Base-by-base conservation (phyloP, 2,888 invertebrate genomes). In the Gymnosoma rotundatum region DNA sequence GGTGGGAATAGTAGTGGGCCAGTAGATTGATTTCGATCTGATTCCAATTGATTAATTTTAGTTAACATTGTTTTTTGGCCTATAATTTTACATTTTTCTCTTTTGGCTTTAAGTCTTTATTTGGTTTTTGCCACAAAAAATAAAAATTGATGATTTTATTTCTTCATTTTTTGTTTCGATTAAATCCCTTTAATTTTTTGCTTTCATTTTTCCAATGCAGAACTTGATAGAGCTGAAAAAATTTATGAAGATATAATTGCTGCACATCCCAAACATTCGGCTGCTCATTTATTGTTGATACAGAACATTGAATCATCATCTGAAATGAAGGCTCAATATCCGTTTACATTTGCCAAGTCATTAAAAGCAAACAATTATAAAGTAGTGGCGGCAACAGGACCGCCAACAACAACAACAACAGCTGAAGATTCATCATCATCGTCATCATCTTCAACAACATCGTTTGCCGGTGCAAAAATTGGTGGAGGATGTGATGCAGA, bases 211-310 rank as follows among this genome's bases (percentile, higher is more conserved):
- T 72, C 89, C 93, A 88, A 93, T 78, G 6, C 66, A 94, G 95
- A 95, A 87, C 93, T 94, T 0, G 95, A 95, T 72, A 94, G 94
- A 86, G 93, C 95, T 52, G 94, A 94, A 84, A 94, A 94, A 72
- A 92, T 97, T 75, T 98, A 96, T 91, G 95, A 95, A 83, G 96
- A 97, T 88, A 90, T 97, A 83, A 90, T 94, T 86, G 93, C 94
- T 64, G 94, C 94, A 87, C 95, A 95, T 92, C 95, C 96, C 4
- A 95, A 95, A 72, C 95, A 96, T 93, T 91, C 97, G 70, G 96
- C 96, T 14, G 94, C 96, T 5, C 95, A 97, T 91, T 94, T 96
- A 63, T 95, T 97, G 8, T 96, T 97, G 91, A 93, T 98, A 66
- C 95, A 96, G 89, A 95, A 95, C 32, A 91, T 98, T 21, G 97